Evolutionary conservation across 2,797 vertebrate genomes (phyloP), one percentile per base, ranked within the genome.

Genomic region (Antrozous pallidus): DNA sequence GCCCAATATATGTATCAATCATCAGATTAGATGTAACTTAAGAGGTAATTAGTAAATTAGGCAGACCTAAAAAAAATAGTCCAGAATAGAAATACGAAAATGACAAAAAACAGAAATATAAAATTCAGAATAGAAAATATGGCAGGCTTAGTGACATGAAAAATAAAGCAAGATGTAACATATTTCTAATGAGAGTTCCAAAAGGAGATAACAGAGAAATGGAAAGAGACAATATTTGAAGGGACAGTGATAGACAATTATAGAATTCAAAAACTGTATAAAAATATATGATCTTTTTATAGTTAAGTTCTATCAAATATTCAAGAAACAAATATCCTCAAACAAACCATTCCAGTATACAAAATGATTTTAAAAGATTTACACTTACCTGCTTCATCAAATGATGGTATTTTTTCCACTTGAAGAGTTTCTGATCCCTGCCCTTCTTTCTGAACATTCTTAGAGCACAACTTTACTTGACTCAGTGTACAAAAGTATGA

Each of bases 391-490:
- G 97, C 87, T 96, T 97, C 97, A 96, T 96, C 97, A 77, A 63
- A 31, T 1, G 84, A n/a, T 61, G 97, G 93, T 26, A 82, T n/a
- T 95, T 91, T 97, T 75, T 95, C 95, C 51, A 70, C 84, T 90
- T 61, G 51, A 40, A 42, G 69, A 54, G 92, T 88, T 56, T 97
- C 95, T 74, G 97, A 89, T 54, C 98, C 97, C 75, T 94, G 97
- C 89, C 93, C 98, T 96, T 99, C 99, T 97, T 99, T 99, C 97
- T 98, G 98, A 94, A 97, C 97, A 77, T 97, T 97, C 49, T 99
- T 98, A 61, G 98, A 99, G 97, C 99, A 99, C 97, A 98, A 98
- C 89, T 99, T 99, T 49, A 99, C 97, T 97, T 98, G 98, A 78
- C 97, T 98, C 91, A 98, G 94, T 40, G 98, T 94, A 78, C 98